Base-by-base conservation (phyloP, 2,888 invertebrate genomes). In the Conus canariensis region DNA sequence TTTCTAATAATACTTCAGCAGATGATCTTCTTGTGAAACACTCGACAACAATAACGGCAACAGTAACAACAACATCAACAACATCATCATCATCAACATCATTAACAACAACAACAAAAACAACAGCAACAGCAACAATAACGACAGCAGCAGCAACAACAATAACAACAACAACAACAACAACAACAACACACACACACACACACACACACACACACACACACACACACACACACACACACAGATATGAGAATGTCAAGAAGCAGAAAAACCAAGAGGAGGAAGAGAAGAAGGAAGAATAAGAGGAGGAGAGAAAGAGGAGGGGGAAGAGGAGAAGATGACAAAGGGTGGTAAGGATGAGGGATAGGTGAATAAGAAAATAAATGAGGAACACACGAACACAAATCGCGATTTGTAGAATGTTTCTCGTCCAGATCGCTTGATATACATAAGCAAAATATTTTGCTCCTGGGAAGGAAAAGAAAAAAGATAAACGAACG, bases 221-320 rank as follows among this genome's bases (percentile, higher is more conserved):
- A 77, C 77, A 77, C 19, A 77, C 77, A 82, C 82, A 82, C 82
- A 82, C 82, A 82, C 82, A 82, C 82, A 82, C 82, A 82, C 82
- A 82, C 82, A 82, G 14, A 82, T 16, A 82, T 16, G 30, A 22
- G 45, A 4, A 45, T 45, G 45, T 45, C 45, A 45, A 45, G 45
- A 74, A 74, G 22, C 8, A 74, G n/a, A 64, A 64, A 80, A 45
- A 45, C 45, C 2, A 45, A 45, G 45, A 45, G 2, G 45, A 45
- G 45, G 45, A 45, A 30, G 80, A 80, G 80, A 80, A 80, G 8
- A 9, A 30, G 25, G 30, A 45, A 45, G 45, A 70, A 22, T 8
- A 30, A 80, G 45, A 80, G 19, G 30, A 30, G 1, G 45, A 30
- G 80, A 45, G 19, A 10, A 30, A 30, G 80, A 80, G 19, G 30